Conservation (phyloP, 2,888 invertebrate genomes). For the Ceramica pisi region DNA sequence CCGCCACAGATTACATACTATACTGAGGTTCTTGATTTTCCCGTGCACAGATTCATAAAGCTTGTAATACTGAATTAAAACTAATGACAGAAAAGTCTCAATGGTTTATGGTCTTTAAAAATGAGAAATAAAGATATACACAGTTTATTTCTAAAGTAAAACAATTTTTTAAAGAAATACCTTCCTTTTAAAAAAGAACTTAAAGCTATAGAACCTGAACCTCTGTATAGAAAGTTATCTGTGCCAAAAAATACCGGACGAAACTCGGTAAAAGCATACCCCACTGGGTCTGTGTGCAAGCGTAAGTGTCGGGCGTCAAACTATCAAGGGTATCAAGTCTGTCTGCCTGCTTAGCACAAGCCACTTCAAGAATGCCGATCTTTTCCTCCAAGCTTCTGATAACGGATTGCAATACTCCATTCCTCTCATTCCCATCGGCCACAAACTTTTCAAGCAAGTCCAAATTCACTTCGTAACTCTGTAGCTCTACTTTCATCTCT, state of each 20-base stretch:
- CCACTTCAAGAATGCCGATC: slow-evolving; percentile 73
- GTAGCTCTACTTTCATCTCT: slow-evolving; percentile 76
- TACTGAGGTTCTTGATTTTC: slow-evolving; percentile 2
- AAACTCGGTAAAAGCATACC: slow-evolving; percentile 64
- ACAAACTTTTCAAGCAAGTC: slow-evolving; percentile 73
- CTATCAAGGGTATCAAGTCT: slow-evolving; percentile 72
- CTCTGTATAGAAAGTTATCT: slow-evolving; percentile 23
- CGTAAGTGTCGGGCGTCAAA: slow-evolving; percentile 69
- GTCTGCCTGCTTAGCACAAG: slow-evolving; percentile 73
- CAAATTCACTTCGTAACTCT: slow-evolving; percentile 79
- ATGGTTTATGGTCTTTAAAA: neutral
- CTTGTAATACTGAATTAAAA: neutral
- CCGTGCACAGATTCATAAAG: neutral
- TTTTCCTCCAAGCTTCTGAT: slow-evolving; percentile 75
- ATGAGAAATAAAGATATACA: neutral
- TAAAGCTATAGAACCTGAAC: neutral
- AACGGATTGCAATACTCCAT: slow-evolving; percentile 71
- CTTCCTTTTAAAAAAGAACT: neutral
- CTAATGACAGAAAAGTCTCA: neutral
- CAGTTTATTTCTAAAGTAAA: neutral
- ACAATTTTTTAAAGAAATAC: neutral
- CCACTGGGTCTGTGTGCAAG: slow-evolving; percentile 74
- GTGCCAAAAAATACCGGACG: slow-evolving; percentile 34
- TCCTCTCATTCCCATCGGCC: slow-evolving; percentile 75
- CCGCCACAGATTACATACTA: slow-evolving; percentile 32